Evolutionary conservation across 2,888 invertebrate genomes (phyloP).

Genomic region (Stenodera caucasica): DNA sequence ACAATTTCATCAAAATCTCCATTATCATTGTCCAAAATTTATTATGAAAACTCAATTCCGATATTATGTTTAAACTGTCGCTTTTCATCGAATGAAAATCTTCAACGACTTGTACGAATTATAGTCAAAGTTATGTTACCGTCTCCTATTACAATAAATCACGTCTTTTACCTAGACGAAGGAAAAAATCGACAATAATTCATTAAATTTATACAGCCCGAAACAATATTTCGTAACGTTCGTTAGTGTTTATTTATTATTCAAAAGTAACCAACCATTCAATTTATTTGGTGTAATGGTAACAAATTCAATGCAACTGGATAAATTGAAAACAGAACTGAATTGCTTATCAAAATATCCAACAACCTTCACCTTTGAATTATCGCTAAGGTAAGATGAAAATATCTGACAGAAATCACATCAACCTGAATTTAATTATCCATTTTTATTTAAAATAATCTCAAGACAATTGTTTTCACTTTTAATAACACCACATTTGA

Average conservation of each 20-base stretch:
- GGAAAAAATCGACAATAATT: background rate
- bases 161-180: background rate
- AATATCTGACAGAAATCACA: too few species aligned
- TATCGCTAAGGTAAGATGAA: background rate
- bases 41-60: background rate
- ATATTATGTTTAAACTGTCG: background rate
- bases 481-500: background rate
- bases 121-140: too few species aligned
- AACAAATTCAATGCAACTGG: background rate
- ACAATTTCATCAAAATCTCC: background rate
- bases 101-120: too few species aligned
- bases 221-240: too few species aligned
- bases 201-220: too few species aligned
- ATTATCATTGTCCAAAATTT: too few species aligned
- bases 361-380: background rate
- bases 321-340: background rate
- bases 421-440: too few species aligned
- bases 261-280: background rate
- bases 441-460: too few species aligned
- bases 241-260: background rate
- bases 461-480: too few species aligned
- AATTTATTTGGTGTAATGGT: background rate
- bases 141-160: too few species aligned
- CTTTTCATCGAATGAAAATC: too few species aligned
- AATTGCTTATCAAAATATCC: background rate